phyloP scores from a whole-genome alignment of 2,888 invertebrate genomes.

The Pogonocherus hispidulus region DNA sequence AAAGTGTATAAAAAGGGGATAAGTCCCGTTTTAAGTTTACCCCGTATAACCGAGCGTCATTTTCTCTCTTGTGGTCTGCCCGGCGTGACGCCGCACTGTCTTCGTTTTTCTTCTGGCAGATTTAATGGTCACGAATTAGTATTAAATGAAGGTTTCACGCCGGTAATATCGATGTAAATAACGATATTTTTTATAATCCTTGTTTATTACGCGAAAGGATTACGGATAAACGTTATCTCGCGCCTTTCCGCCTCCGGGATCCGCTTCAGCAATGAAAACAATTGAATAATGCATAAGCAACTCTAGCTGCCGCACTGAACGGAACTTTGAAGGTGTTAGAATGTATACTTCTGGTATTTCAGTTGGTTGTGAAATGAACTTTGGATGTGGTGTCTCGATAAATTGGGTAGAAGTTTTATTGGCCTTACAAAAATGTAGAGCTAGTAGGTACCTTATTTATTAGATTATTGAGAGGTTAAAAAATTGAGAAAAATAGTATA shows the following conservation, averaged over 20 bases:
- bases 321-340: background rate
- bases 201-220: background rate
- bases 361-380: too few species aligned
- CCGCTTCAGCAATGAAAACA: background rate
- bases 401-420: too few species aligned
- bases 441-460: too few species aligned
- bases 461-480: too few species aligned
- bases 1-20: too few species aligned
- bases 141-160: conserved; percentile 21
- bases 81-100: conserved; percentile 10
- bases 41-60: background rate
- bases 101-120: conserved; percentile 17
- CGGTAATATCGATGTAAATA: conserved; percentile 28
- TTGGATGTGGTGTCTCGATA: too few species aligned
- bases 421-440: too few species aligned
- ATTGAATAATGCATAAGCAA: conserved; percentile 3
- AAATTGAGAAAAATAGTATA: too few species aligned
- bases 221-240: background rate
- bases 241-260: conserved; percentile 2
- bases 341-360: background rate
- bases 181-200: conserved; percentile 11
- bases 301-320: background rate
- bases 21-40: too few species aligned
- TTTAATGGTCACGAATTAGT: conserved; percentile 23
- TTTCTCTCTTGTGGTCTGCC: background rate